Percentiles rank a stretch among this genome's conserved stretches.
Evolutionary conservation across 2,113 vertebrate species (phyloP).

Genomic region (Mesocricetus auratus): DNA sequence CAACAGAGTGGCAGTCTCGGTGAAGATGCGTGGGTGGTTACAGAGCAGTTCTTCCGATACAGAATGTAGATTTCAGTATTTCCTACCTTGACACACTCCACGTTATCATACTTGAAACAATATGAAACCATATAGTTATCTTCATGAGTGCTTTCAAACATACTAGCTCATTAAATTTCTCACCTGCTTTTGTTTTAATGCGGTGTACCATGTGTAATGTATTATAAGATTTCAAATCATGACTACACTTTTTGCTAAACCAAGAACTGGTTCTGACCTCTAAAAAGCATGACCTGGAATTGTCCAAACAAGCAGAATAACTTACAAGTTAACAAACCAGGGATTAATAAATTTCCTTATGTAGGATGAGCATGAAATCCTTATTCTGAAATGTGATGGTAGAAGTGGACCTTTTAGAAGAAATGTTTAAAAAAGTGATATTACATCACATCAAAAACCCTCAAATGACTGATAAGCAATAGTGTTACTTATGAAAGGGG

Average conservation of each 20-base stretch:
- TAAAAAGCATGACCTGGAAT: not conserved
- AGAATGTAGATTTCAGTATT: slow-evolving; percentile 9
- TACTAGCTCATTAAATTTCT: not conserved
- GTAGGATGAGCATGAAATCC: slow-evolving; percentile 29
- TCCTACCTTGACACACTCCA: not conserved
- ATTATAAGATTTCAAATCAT: not conserved
- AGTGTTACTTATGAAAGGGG: slow-evolving; percentile 10
- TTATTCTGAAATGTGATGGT: not conserved
- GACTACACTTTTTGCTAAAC: slow-evolving; percentile 41
- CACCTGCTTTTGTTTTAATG: slow-evolving; percentile 50
- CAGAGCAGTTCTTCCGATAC: slow-evolving; percentile 31
- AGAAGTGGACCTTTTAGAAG: slow-evolving; percentile 3
- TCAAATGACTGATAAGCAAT: slow-evolving; percentile 9
- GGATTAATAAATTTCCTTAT: not conserved
- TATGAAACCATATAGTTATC: not conserved
- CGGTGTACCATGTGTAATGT: slow-evolving; percentile 17
- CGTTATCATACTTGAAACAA: not conserved
- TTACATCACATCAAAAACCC: not conserved
- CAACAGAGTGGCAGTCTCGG: slow-evolving; percentile 50
- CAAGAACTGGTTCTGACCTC: slow-evolving; percentile 30
- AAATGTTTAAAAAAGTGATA: slow-evolving; percentile 11
- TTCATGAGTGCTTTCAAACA: slow-evolving; percentile 29
- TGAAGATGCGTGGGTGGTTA: not conserved
- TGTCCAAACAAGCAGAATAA: slow-evolving; percentile 41
- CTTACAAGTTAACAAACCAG: slow-evolving; percentile 24